phyloP scores from a whole-genome alignment of 2,888 invertebrate species.

The Blastobasis adustella region DNA sequence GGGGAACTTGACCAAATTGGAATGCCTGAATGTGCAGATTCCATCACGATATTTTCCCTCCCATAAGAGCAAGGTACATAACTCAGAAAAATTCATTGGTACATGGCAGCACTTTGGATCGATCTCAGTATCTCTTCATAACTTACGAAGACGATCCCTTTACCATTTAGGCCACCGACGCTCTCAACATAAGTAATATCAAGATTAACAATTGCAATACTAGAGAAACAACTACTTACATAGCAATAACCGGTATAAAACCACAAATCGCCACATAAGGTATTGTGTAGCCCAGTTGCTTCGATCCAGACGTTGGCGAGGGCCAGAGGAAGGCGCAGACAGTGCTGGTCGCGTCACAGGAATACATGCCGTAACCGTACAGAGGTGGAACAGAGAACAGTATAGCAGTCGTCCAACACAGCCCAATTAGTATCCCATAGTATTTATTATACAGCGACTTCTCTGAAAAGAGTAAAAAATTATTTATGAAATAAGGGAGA shows the following conservation, averaged over 20 bases:
- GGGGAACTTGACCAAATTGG: too few species aligned
- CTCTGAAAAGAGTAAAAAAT: constrained; percentile 37
- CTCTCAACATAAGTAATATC: background rate
- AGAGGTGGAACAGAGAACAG: constrained; percentile 64
- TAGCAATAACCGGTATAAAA: constrained; percentile 53
- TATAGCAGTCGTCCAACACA: constrained; percentile 56
- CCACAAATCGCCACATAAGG: constrained; percentile 60
- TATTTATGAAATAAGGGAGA: too few species aligned
- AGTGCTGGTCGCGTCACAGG: constrained; percentile 67
- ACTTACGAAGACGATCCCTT: too few species aligned
- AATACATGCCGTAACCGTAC: constrained; percentile 64
- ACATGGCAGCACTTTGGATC: too few species aligned
- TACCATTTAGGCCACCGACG: too few species aligned
- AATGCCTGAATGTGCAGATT: too few species aligned
- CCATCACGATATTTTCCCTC: too few species aligned
- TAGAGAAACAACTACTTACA: constrained; percentile 40
- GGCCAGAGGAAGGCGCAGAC: constrained; percentile 67
- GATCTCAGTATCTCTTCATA: too few species aligned
- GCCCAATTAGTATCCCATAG: constrained; percentile 56
- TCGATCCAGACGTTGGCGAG: constrained; percentile 42
- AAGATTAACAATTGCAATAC: too few species aligned
- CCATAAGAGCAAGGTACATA: too few species aligned
- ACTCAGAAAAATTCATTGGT: too few species aligned
- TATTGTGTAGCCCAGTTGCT: constrained; percentile 58
- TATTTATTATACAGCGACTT: constrained; percentile 52